Evolutionary conservation across 2,888 invertebrate species (phyloP), one percentile per base, ranked within the genome.

Genomic region (Orthosia cruda): DNA sequence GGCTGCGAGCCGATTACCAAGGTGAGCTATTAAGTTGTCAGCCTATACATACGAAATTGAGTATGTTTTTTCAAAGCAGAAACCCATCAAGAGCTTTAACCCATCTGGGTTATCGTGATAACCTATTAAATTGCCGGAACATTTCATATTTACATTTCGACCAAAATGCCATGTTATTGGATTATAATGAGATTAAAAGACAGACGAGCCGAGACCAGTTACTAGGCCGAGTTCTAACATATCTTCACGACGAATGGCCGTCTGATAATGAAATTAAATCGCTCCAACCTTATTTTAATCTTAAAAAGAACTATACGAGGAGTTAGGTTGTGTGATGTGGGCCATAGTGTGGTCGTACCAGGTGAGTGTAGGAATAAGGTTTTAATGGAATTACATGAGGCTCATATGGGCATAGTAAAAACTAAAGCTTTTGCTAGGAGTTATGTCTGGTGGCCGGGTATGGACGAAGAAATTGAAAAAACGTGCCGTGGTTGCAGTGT

Each of bases 311-410:
- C 23, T 72, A 1, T 72, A 72, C 11, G 49, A 26, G n/a, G 66
- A 72, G 4, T 32, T 73, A 49, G 73, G 73, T 9, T 68, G 67
- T 23, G 40, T 73, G 9, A 63, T 68, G 63, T 81, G 75, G 75
- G 76, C 68, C 80, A 80, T 2, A 40, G 47, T 1, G 4, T 4
- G 0, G n/a, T n/a, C n/a, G n/a, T 68, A 9, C 4, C 61, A 18
- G 52, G n/a, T n/a, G n/a, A n/a, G n/a, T n/a, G n/a, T n/a, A n/a
- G n/a, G n/a, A n/a, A n/a, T n/a, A n/a, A n/a, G n/a, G n/a, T n/a
- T n/a, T n/a, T n/a, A n/a, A n/a, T n/a, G n/a, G n/a, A n/a, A n/a
- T n/a, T n/a, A n/a, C n/a, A n/a, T n/a, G n/a, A n/a, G n/a, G n/a
- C n/a, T n/a, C n/a, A n/a, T n/a, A n/a, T n/a, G n/a, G n/a, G n/a